These are phyloP conservation scores for Volucella zonaria DNA, from an alignment of 2,888 invertebrate species.

Conservation along the genomic window DNA sequence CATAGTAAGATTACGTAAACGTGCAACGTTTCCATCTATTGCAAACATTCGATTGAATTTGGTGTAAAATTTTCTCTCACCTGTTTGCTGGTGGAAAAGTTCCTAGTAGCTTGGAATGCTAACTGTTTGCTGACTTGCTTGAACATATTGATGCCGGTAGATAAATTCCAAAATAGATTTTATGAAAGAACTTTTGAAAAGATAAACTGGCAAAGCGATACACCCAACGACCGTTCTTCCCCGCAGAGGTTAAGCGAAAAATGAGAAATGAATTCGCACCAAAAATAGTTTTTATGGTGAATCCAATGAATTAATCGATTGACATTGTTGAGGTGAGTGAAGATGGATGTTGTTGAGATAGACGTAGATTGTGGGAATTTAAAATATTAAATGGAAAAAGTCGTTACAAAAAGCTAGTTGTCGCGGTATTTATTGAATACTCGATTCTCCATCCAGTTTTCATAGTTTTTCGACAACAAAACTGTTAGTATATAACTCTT, in stretches of 20 bases:
- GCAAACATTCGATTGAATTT: background rate
- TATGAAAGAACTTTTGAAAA: slow-evolving; percentile 16
- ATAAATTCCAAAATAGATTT: slow-evolving; percentile 29
- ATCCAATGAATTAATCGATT: slow-evolving; percentile 38
- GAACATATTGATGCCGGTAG: slow-evolving; percentile 84
- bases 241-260: slow-evolving; percentile 57
- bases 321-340: slow-evolving; percentile 42
- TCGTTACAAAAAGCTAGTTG: no score
- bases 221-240: slow-evolving; percentile 56
- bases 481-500: no score
- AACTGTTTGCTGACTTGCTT: slow-evolving; percentile 86
- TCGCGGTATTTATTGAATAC: no score
- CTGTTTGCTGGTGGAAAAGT: slow-evolving; percentile 85
- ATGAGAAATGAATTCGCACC: slow-evolving; percentile 26
- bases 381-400: no score
- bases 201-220: slow-evolving; percentile 22
- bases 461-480: no score
- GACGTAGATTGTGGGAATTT: no score
- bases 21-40: slow-evolving; percentile 12
- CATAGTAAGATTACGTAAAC: slow-evolving; percentile 60
- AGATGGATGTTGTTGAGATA: slow-evolving; percentile 23
- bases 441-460: no score
- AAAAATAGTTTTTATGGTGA: slow-evolving; percentile 22
- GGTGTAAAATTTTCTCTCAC: slow-evolving; percentile 79
- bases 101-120: slow-evolving; percentile 85